Conservation (phyloP, 2,797 vertebrate species). For the Coregonus suidteri region DNA sequence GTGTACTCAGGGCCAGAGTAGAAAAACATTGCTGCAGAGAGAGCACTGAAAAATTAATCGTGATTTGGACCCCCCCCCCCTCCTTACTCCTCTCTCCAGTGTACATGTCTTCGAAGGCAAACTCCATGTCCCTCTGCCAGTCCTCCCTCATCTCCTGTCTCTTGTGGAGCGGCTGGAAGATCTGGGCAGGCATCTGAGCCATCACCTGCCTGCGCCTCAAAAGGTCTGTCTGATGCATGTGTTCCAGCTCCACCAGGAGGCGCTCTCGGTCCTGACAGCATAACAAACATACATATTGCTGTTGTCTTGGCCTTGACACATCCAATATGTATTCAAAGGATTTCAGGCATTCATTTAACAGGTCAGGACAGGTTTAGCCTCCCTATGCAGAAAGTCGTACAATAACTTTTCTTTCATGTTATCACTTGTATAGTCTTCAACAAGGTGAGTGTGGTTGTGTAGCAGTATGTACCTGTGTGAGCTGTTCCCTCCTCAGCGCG, state of each 20-base stretch:
- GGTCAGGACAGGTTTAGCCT: too few relatives aligned
- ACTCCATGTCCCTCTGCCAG: constrained; percentile 88
- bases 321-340: constrained; percentile 20
- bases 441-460: not conserved
- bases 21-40: too few relatives aligned
- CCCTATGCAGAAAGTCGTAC: too few relatives aligned
- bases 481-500: constrained; percentile 85
- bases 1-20: not conserved
- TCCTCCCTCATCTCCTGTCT: constrained; percentile 80
- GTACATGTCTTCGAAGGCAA: constrained; percentile 92
- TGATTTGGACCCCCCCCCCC: not conserved
- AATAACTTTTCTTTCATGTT: not conserved
- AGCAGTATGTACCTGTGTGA: constrained; percentile 75
- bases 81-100: constrained; percentile 82
- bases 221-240: constrained; percentile 86
- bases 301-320: not conserved
- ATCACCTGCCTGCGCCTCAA: constrained; percentile 80
- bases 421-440: not conserved
- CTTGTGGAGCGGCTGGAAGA: constrained; percentile 81
- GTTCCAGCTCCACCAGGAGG: constrained; percentile 83
- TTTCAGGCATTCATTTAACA: too few relatives aligned
- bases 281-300: not conserved
- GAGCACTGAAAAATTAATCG: not conserved
- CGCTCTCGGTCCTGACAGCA: constrained; percentile 79
- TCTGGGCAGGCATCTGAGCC: constrained; percentile 79